Percentiles rank a stretch among this genome's conserved stretches.
Conservation (phyloP, 1,140 invertebrate genomes). For the Scaptomyza pallida region DNA sequence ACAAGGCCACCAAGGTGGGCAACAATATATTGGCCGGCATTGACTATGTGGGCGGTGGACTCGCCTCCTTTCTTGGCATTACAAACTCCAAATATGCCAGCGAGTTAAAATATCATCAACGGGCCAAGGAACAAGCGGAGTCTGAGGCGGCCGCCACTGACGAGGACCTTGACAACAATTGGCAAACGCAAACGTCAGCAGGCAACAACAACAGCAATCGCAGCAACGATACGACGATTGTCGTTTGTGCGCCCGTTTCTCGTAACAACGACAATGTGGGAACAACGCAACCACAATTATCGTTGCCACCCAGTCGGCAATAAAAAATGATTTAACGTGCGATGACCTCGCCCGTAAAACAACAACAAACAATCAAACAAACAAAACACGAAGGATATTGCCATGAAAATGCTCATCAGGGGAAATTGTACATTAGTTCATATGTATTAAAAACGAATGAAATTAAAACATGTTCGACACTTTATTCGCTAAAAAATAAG, state of each 20-base stretch:
- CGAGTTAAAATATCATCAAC: conserved; percentile 93
- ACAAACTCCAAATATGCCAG: conserved; percentile 96
- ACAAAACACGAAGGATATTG: conserved; percentile 1
- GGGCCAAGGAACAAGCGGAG: conserved; percentile 85
- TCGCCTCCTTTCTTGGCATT: conserved; percentile 95
- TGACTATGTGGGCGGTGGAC: conserved; percentile 92
- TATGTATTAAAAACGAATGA: conserved; percentile 20
- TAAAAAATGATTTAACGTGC: conserved; percentile 18
- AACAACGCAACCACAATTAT: conserved; percentile 23
- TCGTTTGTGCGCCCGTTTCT: conserved; percentile 54
- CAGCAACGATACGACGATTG: conserved; percentile 43
- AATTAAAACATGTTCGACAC: conserved; percentile 61
- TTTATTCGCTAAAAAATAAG: conserved; percentile 78
- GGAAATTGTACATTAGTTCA: conserved; percentile 25
- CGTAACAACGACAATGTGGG: conserved; percentile 15
- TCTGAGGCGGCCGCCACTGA: conserved; percentile 84
- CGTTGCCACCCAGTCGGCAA: conserved; percentile 41
- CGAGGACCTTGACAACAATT: conserved; percentile 84
- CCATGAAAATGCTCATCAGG: conserved; percentile 46
- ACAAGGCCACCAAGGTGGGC: conserved; percentile 88
- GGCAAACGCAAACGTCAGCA: conserved; percentile 19
- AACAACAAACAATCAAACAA: conserved; percentile 1
- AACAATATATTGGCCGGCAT: conserved; percentile 89
- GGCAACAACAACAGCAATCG: conserved; percentile 36
- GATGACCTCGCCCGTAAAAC: conserved; percentile 3